Evolutionary conservation across 2,888 invertebrate species (phyloP), one percentile per base, ranked within the genome.

Genomic region (Escarpia spicata): DNA sequence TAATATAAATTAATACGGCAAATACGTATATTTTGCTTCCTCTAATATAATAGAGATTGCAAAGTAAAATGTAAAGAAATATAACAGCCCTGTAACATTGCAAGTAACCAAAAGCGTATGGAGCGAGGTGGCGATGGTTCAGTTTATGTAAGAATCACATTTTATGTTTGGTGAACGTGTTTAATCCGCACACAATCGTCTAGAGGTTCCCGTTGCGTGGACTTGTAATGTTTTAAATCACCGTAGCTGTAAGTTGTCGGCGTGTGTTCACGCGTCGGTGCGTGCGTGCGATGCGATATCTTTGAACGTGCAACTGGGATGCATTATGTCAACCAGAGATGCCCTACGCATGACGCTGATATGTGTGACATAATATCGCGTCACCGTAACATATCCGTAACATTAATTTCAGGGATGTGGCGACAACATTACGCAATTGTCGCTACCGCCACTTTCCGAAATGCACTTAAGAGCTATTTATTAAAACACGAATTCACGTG

Each of bases 381-480:
- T 75, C 75, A 75, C 75, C 26, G 75, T 75, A 75, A 75, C 75
- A 75, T 19, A 75, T 26, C 75, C 75, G 75, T 75, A 75, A 75
- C 75, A 75, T 19, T 75, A 15, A 75, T 75, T 3, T 75, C 75
- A 75, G n/a, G 26, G 26, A 15, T 6, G 75, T 6, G 75, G 75
- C 75, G 26, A 19, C 75, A 75, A 15, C 75, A 26, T 75, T 75
- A 75, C 75, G 75, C 75, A 75, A 75, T 75, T 75, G 75, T 26
- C 4, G 75, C 75, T 26, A n/a, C 75, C 19, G 75, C 2, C 75
- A 75, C 75, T 75, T 75, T 26, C 75, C 26, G 75, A 75, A 75
- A 75, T 75, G 75, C 75, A 75, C 75, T 26, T 75, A 75, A 75
- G 75, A 75, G 75, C 75, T 75, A 75, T 75, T 75, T 75, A 75